phyloP scores from a whole-genome alignment of 2,797 vertebrate genomes.

The Synaphobranchus kaupii region DNA sequence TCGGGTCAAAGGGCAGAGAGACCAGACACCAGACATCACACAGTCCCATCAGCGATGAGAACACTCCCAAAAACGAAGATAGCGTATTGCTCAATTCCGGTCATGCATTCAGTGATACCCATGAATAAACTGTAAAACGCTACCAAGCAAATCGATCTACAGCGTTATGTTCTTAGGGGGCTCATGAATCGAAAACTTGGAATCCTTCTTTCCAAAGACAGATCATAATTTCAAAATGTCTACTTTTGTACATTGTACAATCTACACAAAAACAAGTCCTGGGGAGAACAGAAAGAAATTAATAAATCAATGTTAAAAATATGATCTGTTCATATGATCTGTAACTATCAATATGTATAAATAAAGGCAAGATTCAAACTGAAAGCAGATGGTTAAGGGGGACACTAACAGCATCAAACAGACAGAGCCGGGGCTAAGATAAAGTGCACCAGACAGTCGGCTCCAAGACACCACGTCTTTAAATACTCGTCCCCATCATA shows the following conservation, averaged over 20 bases:
- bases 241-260: background rate
- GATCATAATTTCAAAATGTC: background rate
- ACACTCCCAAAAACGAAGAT: background rate
- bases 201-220: background rate
- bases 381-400: constrained; percentile 30
- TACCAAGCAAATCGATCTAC: background rate
- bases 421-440: constrained; percentile 5
- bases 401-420: constrained; percentile 34
- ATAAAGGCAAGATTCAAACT: background rate
- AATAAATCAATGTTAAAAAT: constrained; percentile 13
- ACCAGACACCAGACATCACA: background rate
- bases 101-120: background rate
- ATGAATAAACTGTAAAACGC: background rate
- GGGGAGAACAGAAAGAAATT: background rate
- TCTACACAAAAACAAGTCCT: constrained; percentile 50
- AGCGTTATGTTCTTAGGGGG: background rate
- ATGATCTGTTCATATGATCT: constrained; percentile 32
- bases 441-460: constrained; percentile 22
- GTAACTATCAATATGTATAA: background rate
- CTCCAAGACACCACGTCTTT: background rate
- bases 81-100: background rate
- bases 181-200: background rate
- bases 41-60: background rate
- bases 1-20: background rate
- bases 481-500: constrained; percentile 18